These are phyloP conservation scores for Toxostoma redivivum DNA, from an alignment of 2,113 vertebrate species.

Conservation along the genomic window DNA sequence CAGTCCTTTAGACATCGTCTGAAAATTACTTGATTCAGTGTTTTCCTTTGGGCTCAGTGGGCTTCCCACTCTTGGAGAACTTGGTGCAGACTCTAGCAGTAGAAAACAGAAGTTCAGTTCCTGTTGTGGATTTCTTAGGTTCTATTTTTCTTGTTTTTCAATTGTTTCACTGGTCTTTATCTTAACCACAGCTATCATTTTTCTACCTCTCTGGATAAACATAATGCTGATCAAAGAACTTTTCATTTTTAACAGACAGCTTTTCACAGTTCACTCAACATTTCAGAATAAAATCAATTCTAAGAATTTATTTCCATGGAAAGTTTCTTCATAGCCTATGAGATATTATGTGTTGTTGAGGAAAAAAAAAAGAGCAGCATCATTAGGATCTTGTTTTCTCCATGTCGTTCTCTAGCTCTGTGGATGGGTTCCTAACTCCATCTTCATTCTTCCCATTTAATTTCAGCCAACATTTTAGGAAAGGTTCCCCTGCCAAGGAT, in stretches of 20 bases:
- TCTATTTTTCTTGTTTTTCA: background rate
- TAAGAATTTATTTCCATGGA: background rate
- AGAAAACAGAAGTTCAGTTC: conserved; percentile 52
- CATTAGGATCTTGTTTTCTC: background rate
- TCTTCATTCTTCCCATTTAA: background rate
- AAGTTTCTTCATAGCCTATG: background rate
- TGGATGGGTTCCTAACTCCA: background rate
- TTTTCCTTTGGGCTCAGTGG: conserved; percentile 49
- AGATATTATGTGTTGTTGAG: background rate
- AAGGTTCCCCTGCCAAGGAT: background rate
- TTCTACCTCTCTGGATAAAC: background rate
- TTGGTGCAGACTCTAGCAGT: conserved; percentile 75
- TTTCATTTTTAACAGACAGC: background rate
- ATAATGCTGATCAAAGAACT: background rate
- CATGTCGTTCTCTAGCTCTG: background rate
- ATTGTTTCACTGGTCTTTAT: background rate
- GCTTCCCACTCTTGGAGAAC: conserved; percentile 73
- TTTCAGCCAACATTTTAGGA: background rate
- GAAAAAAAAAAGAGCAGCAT: background rate
- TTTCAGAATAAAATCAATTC: background rate
- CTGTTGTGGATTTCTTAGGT: background rate
- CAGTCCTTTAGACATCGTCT: conserved; percentile 70
- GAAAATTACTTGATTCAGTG: conserved; percentile 66
- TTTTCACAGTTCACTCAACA: background rate
- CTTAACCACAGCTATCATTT: background rate